A percentile compares a stretch with the other conserved stretches of the same genome.
Conservation (phyloP, 2,113 vertebrate species). For the Tyto alba region DNA sequence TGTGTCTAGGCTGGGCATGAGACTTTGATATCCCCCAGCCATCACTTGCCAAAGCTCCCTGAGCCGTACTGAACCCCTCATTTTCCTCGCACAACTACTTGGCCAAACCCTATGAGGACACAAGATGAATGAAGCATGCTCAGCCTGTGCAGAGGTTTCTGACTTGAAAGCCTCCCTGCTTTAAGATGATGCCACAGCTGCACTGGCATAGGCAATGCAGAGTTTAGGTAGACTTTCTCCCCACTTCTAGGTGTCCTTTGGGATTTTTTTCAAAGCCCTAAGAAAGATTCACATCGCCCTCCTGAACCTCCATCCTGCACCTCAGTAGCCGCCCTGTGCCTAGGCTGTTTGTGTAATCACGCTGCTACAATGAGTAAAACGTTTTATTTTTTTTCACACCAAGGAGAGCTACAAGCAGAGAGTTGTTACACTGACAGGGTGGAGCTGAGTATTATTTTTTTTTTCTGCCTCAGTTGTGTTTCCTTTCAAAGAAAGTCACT, state of each 20-base stretch:
- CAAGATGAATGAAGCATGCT: neutral
- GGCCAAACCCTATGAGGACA: neutral
- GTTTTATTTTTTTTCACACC: neutral
- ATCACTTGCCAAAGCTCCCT: neutral
- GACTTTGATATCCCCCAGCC: neutral
- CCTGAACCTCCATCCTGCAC: neutral
- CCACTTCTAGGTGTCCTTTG: fast-evolving
- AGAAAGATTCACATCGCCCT: neutral
- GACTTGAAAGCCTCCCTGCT: neutral
- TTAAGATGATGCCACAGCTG: neutral
- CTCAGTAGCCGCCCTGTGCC: neutral
- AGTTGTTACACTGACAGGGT: neutral
- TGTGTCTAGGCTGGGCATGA: neutral
- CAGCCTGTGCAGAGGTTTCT: neutral
- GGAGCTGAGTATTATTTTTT: neutral
- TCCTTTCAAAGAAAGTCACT: neutral
- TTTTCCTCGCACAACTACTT: neutral
- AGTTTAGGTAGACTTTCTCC: neutral
- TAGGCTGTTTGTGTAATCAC: neutral
- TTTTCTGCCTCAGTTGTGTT: neutral
- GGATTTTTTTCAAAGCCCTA: neutral
- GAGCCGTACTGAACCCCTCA: neutral
- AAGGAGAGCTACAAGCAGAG: neutral
- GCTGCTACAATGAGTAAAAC: neutral
- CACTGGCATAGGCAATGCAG: neutral